Conservation (phyloP, 1,140 invertebrate species). For the Laupala kohalensis region DNA sequence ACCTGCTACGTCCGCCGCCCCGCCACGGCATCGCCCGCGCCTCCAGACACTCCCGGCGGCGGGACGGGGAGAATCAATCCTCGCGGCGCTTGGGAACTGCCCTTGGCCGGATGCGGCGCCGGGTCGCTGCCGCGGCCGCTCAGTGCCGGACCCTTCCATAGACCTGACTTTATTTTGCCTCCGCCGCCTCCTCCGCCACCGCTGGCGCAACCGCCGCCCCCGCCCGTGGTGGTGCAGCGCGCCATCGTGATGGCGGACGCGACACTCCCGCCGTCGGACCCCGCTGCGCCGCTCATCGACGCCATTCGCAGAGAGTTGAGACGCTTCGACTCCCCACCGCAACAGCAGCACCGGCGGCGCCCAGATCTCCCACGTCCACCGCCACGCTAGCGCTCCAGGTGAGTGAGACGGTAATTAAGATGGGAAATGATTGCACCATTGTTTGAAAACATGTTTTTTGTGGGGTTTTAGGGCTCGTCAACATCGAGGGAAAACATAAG, state of each 20-base stretch:
- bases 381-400: too few species aligned
- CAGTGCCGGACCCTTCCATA: slow-evolving; percentile 45
- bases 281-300: slow-evolving; percentile 45
- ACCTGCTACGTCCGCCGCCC: neutral
- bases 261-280: slow-evolving; percentile 35
- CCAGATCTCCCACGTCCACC: too few species aligned
- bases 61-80: slow-evolving; percentile 16
- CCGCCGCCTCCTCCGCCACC: neutral
- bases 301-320: slow-evolving; percentile 46
- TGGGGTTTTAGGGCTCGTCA: too few species aligned
- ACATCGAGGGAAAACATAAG: too few species aligned
- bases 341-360: too few species aligned
- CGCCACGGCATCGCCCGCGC: neutral
- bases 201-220: neutral
- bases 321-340: slow-evolving; percentile 16
- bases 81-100: slow-evolving; percentile 33
- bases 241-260: slow-evolving; percentile 24
- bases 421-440: too few species aligned
- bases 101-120: neutral
- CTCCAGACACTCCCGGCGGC: neutral
- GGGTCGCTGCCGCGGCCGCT: slow-evolving; percentile 28
- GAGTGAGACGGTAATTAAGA: too few species aligned
- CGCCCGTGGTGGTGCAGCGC: neutral
- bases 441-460: too few species aligned
- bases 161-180: slow-evolving; percentile 21